phyloP scores from a whole-genome alignment of 2,797 vertebrate genomes.

The Peromyscus eremicus region DNA sequence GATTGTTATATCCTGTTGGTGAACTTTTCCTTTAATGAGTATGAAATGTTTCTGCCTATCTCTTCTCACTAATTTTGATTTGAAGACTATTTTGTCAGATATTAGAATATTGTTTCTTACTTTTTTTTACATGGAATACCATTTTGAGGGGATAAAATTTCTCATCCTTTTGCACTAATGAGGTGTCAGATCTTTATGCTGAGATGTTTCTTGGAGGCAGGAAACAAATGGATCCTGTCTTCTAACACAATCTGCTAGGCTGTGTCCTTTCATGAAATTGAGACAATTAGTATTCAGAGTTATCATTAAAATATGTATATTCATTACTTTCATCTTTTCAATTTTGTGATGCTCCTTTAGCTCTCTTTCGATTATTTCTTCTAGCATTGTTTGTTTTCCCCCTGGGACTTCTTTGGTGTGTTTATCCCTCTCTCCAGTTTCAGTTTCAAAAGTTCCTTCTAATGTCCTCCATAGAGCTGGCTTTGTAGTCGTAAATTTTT shows the following conservation, averaged over 20 bases:
- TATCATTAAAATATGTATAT: neutral
- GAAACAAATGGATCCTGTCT: neutral
- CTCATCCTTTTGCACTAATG: neutral
- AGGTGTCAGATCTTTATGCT: neutral
- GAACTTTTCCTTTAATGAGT: neutral
- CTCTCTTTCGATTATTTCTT: neutral
- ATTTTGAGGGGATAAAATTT: neutral
- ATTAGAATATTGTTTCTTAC: neutral
- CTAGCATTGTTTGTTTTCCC: neutral
- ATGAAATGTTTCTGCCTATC: neutral
- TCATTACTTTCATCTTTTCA: neutral
- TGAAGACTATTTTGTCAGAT: neutral
- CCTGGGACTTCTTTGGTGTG: neutral
- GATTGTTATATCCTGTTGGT: neutral
- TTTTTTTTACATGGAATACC: neutral
- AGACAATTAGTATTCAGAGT: neutral
- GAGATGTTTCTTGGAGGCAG: neutral
- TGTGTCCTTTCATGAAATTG: neutral
- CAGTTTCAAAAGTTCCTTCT: neutral
- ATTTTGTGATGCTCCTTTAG: neutral
- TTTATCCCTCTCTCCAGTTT: neutral
- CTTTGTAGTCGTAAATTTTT: neutral
- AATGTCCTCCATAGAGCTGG: neutral
- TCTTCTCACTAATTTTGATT: neutral
- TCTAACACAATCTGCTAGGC: neutral